Conservation (phyloP, 2,888 invertebrate species). For the Apamea crenata region DNA sequence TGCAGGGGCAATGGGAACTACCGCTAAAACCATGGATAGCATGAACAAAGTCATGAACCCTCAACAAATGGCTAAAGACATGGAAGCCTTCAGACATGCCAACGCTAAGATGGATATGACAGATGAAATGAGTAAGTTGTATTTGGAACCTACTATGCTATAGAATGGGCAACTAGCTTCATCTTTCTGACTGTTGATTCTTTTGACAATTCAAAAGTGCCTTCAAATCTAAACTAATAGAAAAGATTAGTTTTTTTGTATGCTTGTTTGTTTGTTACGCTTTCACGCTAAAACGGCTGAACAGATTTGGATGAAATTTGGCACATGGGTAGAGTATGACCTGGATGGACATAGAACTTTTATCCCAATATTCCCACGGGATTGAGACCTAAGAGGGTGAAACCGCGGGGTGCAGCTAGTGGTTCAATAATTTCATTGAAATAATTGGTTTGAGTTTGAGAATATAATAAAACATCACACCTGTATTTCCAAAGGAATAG, state of each 20-base stretch:
- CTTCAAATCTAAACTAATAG: not conserved
- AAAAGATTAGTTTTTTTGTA: not conserved
- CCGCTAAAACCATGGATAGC: slow-evolving; percentile 96
- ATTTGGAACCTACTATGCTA: not conserved
- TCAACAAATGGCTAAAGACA: slow-evolving; percentile 94
- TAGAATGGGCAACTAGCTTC: not conserved
- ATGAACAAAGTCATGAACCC: slow-evolving; percentile 97
- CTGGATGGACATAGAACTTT: too few relatives aligned
- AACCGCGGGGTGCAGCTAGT: not conserved
- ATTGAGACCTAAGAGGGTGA: not conserved
- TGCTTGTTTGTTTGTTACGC: not conserved
- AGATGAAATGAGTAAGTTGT: slow-evolving; percentile 96
- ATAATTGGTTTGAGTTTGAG: not conserved
- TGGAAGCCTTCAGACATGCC: slow-evolving; percentile 96
- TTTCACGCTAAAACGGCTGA: not conserved
- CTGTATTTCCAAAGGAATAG: not conserved
- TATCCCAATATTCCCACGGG: not conserved
- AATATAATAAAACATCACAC: not conserved
- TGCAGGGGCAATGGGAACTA: slow-evolving; percentile 96
- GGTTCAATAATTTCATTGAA: not conserved
- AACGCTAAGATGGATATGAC: slow-evolving; percentile 98
- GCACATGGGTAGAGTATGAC: not conserved
- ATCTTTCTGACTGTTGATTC: not conserved
- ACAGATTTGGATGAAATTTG: not conserved
- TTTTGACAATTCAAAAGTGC: not conserved